Base-by-base conservation (phyloP, 2,113 vertebrate species). In the Tupaia chinensis region DNA sequence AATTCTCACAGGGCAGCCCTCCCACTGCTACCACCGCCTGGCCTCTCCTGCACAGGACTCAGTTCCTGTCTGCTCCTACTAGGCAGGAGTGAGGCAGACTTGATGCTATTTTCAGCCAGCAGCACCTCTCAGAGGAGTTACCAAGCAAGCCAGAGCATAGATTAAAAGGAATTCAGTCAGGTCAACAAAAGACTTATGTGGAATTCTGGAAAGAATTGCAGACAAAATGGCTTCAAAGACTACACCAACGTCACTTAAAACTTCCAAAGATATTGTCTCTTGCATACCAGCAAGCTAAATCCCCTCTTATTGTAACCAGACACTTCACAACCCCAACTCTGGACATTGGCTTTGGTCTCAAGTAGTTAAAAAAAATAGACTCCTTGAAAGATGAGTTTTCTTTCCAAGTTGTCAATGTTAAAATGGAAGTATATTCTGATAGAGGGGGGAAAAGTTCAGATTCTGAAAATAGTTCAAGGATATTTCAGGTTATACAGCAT, bases 311-410 rank as follows among this genome's bases (percentile, higher is more conserved):
- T 91, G 61, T 7, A 68, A 65, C 27, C 66, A 69, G 82, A 7
- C 44, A 88, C 54, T 81, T 95, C 15, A 58, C 15, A 58, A 61
- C 6, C 14, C 54, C 60, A 83, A 81, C 7, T 93, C 32, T 82
- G 20, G 34, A 29, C 72, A 19, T 29, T 72, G 56, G 29, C 58
- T 77, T 92, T 78, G 61, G 34, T 77, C 53, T 95, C 83, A 91
- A 80, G 63, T 76, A 95, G 44, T 83, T 85, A 78, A 76, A 96
- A 93, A 89, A 27, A 89, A 72, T 72, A n/a, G 25, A 34, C 54
- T 74, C 1, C 19, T 90, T 69, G 23, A 58, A 73, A 79, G 15
- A 66, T 66, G 22, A 2, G 25, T 87, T 93, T 94, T 84, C 25
- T 82, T 79, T 66, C 73, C 16, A 94, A 79, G 16, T 29, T 32